Evolutionary conservation across 2,797 vertebrate species (phyloP), one percentile per base, ranked within the genome.

Genomic region (Paratrypauchen microcephalus): DNA sequence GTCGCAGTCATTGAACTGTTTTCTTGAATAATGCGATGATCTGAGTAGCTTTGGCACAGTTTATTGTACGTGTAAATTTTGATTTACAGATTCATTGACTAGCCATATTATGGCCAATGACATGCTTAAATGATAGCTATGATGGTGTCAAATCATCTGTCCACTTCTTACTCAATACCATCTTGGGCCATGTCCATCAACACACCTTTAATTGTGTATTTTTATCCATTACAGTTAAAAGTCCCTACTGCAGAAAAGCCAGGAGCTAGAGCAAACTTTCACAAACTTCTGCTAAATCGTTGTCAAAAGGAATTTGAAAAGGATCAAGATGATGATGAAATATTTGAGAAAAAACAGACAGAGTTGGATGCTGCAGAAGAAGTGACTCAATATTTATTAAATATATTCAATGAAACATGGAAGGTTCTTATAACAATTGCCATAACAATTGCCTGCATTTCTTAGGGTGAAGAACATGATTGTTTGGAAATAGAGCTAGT

Each of bases 221-320:
- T 30, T 70, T 60, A 65, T 2, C 47, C 52, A 24, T 26, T 66
- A 7, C 86, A 99, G 98, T 91, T 99, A 70, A 99, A 97, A 95
- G 97, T 99, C 83, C 94, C 96, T 85, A 95, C 94, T 71, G 86
- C 95, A 75, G 97, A 99, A 80, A 98, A 99, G 82, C 97, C 98
- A 77, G 93, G 94, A 28, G 86, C 91, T 82, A 95, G 91, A 86
- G 98, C 98, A 83, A 99, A 98, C 91, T 99, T 99, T 90, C 95
- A 97, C 73, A 99, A 99, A 87, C 85, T 99, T 77, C 94, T 99
- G 80, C 93, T 99, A 69, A 99, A 99, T 90, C 95, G 97, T 77
- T 99, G 98, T 91, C 98, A 99, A 94, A 99, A 99, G 69, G 98
- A 99, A 84, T 99, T 99, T 92, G 98, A 99, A 86, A 99, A 98